phyloP scores from a whole-genome alignment of 2,113 vertebrate genomes.

The Gopherus flavomarginatus region DNA sequence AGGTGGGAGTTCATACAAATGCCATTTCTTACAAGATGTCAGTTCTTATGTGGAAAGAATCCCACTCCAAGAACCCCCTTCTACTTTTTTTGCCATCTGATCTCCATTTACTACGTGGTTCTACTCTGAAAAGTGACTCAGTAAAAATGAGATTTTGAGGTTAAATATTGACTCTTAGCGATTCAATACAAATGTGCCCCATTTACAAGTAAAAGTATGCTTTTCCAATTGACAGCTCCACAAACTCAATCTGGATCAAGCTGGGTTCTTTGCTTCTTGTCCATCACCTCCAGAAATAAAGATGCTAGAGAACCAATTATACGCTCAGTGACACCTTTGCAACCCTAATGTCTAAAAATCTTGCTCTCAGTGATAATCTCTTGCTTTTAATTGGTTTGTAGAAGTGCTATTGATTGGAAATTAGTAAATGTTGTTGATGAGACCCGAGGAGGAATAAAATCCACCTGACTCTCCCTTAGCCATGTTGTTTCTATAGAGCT shows the following conservation, averaged over 20 bases:
- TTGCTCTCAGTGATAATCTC: background rate
- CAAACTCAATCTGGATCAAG: background rate
- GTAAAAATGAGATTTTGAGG: background rate
- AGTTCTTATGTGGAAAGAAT: background rate
- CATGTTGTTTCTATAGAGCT: background rate
- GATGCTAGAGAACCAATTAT: background rate
- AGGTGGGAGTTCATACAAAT: background rate
- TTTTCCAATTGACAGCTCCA: background rate
- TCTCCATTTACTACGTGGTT: background rate
- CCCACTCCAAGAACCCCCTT: background rate
- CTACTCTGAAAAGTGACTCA: background rate
- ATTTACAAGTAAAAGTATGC: background rate
- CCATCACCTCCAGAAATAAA: background rate
- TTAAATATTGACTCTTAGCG: background rate
- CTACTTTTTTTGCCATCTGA: background rate
- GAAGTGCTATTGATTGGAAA: background rate
- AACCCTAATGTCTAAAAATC: background rate
- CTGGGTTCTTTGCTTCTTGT: background rate
- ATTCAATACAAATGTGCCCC: background rate
- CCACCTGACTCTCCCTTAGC: background rate
- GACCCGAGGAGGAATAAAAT: background rate
- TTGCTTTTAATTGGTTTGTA: background rate
- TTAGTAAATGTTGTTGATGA: background rate
- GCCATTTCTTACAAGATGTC: background rate
- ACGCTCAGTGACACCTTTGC: background rate